Evolutionary conservation across 2,888 invertebrate genomes (phyloP), one percentile per base, ranked within the genome.

Genomic region (Zaprionus lineosus): DNA sequence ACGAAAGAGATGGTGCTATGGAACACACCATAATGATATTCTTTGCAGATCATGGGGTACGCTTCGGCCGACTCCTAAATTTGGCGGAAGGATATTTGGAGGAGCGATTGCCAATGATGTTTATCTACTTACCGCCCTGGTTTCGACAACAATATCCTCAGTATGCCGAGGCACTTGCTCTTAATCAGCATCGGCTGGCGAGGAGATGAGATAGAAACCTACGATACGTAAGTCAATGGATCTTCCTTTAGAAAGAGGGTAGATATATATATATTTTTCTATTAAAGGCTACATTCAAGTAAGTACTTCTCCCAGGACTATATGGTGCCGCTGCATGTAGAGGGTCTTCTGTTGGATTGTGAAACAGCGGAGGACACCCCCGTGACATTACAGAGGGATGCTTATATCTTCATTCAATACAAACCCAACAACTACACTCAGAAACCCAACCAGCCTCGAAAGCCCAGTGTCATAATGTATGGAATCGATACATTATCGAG

Each of bases 401-500:
- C 92, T 1, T 93, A 93, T 75, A 88, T 91, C 0, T 89, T 92
- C 7, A 86, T 93, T 76, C 89, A 91, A 78, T 78, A 92, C 1
- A 14, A 43, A 2, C 15, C 15, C 0, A 4, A 8, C n/a, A n/a
- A n/a, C n/a, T 5, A 19, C 1, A 2, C 6, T 11, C 0, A 7
- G 2, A 0, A 0, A 2, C 2, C 7, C 18, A 2, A 12, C n/a
- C n/a, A 52, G 0, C 11, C 15, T 4, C 67, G 76, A 0, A 74
- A 74, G 46, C 87, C 93, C 8, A 94, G 93, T 85, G 92, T 97
- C 0, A 89, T 96, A 12, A 90, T 96, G 83, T 87, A 97, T 9
- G 97, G 96, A 12, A 93, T 97, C 74, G 96, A 97, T 86, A 94
- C 95, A 5, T 92, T 96, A 72, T 97, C 97, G 0, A 90, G 96